Percentiles rank a stretch among this genome's conserved stretches.
Conservation (phyloP, 1,140 invertebrate genomes). For the Hyposmocoma kahamanoa region DNA sequence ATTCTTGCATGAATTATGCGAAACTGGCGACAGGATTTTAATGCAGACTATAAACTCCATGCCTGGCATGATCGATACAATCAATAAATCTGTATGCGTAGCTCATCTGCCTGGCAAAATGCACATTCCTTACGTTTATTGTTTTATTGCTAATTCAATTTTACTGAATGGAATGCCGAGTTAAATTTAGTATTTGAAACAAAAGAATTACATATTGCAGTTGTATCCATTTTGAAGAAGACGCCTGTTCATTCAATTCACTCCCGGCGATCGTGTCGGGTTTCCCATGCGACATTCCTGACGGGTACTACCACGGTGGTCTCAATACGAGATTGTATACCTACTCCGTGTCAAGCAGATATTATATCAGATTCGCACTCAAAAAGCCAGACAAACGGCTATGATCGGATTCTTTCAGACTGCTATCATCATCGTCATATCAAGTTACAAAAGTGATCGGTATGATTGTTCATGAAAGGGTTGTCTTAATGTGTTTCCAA, state of each 20-base stretch:
- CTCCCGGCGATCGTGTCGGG: slow-evolving; percentile 25
- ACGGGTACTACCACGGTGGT: slow-evolving; percentile 28
- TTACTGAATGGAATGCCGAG: neutral
- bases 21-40: slow-evolving; percentile 21
- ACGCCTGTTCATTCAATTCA: slow-evolving; percentile 24
- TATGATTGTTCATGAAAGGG: too few species aligned
- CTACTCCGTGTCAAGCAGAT: too few species aligned
- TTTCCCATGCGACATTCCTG: slow-evolving; percentile 45
- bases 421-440: too few species aligned
- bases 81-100: neutral
- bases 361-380: neutral
- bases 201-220: neutral
- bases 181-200: neutral
- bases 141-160: neutral
- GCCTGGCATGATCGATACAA: neutral
- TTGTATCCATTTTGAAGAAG: neutral
- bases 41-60: slow-evolving; percentile 2
- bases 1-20: slow-evolving; percentile 52
- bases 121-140: slow-evolving; percentile 21
- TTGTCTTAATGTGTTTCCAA: slow-evolving; percentile 3
- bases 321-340: too few species aligned
- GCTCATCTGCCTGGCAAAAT: slow-evolving; percentile 22
- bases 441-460: too few species aligned
- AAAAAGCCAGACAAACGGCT: neutral
- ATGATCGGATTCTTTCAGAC: too few species aligned